Conservation (phyloP, 2,888 invertebrate genomes). For the Drosophila diplacantha region DNA sequence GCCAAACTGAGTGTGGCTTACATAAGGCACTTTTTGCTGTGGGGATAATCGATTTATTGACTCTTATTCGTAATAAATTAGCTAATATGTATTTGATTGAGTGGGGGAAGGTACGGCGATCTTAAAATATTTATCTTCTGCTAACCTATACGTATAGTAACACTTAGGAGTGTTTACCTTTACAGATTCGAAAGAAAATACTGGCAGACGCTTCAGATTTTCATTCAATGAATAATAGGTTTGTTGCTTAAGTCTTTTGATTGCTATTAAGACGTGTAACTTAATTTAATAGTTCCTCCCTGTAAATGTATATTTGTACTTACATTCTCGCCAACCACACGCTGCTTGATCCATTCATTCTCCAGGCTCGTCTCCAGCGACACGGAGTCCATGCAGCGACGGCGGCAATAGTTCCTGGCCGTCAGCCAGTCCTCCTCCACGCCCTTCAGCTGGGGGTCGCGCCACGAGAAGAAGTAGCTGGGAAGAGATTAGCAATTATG, state of each 20-base stretch:
- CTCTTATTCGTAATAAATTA: background rate
- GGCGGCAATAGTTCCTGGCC: slow-evolving; percentile 90
- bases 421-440: slow-evolving; percentile 91
- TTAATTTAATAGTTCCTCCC: background rate
- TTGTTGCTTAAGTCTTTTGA: slow-evolving; percentile 36
- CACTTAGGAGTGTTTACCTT: background rate
- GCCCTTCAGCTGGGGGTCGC: slow-evolving; percentile 85
- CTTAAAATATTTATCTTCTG: background rate
- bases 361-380: slow-evolving; percentile 91
- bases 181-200: background rate
- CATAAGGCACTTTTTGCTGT: slow-evolving; percentile 7
- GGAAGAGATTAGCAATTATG: slow-evolving; percentile 67
- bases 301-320: slow-evolving; percentile 54
- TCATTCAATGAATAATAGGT: background rate
- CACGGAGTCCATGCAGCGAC: slow-evolving; percentile 93
- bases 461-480: slow-evolving; percentile 93
- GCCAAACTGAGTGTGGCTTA: slow-evolving; percentile 5
- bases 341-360: slow-evolving; percentile 91
- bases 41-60: slow-evolving; percentile 8
- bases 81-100: slow-evolving; percentile 1
- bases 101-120: background rate
- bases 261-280: background rate
- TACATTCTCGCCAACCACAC: slow-evolving; percentile 88
- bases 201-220: background rate
- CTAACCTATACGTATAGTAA: too few relatives aligned